A percentile compares a stretch with the other conserved stretches of the same genome.
phyloP scores from a whole-genome alignment of 2,888 invertebrate genomes.

The Thalpophila matura region DNA sequence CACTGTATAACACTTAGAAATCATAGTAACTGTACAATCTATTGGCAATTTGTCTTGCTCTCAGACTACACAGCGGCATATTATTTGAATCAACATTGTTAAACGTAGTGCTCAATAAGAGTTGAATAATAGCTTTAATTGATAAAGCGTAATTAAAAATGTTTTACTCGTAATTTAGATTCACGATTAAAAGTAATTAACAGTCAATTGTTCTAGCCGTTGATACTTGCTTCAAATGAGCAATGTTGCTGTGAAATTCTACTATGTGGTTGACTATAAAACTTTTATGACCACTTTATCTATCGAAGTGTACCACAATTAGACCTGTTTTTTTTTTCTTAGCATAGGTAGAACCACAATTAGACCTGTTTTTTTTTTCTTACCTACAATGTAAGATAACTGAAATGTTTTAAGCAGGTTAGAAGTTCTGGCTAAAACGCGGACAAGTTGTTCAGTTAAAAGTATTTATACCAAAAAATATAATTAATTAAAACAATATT shows the following conservation, averaged over 20 bases:
- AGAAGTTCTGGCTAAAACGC: too few species aligned
- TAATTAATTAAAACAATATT: too few species aligned
- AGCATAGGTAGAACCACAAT: constrained; percentile 6
- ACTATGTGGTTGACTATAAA: constrained; percentile 32
- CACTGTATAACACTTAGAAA: not conserved
- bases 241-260: constrained; percentile 48
- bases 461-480: too few species aligned
- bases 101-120: constrained; percentile 46
- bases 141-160: constrained; percentile 71
- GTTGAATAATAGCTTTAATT: constrained; percentile 68
- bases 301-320: constrained; percentile 36
- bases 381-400: not conserved
- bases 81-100: constrained; percentile 51
- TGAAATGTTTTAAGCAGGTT: too few species aligned
- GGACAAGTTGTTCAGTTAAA: too few species aligned
- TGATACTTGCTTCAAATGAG: constrained; percentile 59
- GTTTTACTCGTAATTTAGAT: constrained; percentile 69
- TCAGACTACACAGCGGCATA: not conserved
- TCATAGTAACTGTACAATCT: constrained; percentile 1
- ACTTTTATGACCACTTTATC: constrained; percentile 45
- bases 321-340: constrained; percentile 29
- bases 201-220: constrained; percentile 65
- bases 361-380: too few species aligned
- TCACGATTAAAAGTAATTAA: constrained; percentile 68
- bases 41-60: constrained; percentile 20